Evolutionary conservation across 1,140 invertebrate genomes (phyloP).

Genomic region (Musca vetustissima): DNA sequence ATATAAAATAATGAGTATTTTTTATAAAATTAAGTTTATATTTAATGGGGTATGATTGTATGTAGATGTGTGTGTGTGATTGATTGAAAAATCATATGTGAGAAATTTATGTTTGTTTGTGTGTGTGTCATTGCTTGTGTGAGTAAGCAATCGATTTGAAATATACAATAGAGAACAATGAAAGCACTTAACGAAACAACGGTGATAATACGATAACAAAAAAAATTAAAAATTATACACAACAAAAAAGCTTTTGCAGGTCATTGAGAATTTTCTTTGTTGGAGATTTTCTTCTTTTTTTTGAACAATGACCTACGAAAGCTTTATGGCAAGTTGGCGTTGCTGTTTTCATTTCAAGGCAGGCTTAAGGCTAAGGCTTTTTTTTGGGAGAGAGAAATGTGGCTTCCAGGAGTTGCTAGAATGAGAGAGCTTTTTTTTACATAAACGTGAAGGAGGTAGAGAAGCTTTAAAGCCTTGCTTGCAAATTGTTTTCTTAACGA

Average conservation of each 20-base stretch:
- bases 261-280: background rate
- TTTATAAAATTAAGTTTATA: slow-evolving; percentile 34
- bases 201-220: slow-evolving; percentile 38
- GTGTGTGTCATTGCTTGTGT: slow-evolving; percentile 31
- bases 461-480: no score
- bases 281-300: no score
- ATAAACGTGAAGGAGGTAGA: no score
- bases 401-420: no score
- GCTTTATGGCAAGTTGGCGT: slow-evolving; percentile 21
- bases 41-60: slow-evolving; percentile 25
- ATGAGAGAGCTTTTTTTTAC: no score
- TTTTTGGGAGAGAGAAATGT: background rate
- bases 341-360: background rate
- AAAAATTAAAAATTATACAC: background rate
- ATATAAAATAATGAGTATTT: slow-evolving; percentile 26
- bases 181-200: slow-evolving; percentile 43
- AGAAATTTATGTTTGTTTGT: no score
- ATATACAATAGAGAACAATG: slow-evolving; percentile 43
- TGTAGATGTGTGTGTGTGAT: slow-evolving; percentile 20
- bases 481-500: background rate
- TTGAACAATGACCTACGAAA: slow-evolving; percentile 11
- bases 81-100: slow-evolving; percentile 30
- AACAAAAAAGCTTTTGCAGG: slow-evolving; percentile 21
- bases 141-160: slow-evolving; percentile 33
- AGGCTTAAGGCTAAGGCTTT: slow-evolving; percentile 21